These are phyloP conservation scores for Panorpa germanica DNA, from an alignment of 2,888 invertebrate species.

Conservation along the genomic window DNA sequence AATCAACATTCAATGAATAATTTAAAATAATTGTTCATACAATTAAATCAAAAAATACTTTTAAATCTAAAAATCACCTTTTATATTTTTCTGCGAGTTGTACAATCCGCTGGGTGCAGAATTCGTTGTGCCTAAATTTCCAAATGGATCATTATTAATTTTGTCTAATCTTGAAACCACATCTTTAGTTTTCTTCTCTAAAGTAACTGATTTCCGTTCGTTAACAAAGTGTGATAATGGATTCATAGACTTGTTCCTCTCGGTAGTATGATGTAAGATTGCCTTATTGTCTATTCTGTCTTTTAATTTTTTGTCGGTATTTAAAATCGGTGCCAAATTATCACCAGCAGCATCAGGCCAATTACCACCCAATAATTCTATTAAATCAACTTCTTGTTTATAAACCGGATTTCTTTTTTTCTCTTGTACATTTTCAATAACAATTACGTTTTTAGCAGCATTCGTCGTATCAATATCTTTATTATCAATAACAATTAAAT, in stretches of 20 bases:
- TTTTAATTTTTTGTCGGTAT: constrained; percentile 13
- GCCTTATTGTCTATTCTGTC: background rate
- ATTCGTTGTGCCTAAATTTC: too few relatives aligned
- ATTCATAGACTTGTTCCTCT: constrained; percentile 38
- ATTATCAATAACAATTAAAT: constrained; percentile 20
- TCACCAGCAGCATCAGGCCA: constrained; percentile 22
- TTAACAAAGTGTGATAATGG: constrained; percentile 33
- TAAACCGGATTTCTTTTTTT: background rate
- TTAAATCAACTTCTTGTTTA: constrained; percentile 19
- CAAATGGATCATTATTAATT: too few relatives aligned
- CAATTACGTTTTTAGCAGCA: constrained; percentile 18
- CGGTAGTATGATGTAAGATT: too few relatives aligned
- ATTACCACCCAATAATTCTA: constrained; percentile 19
- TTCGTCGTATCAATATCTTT: constrained; percentile 19
- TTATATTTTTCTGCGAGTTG: too few relatives aligned
- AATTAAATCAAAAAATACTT: too few relatives aligned
- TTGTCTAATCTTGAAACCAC: constrained; percentile 16
- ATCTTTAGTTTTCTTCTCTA: constrained; percentile 15
- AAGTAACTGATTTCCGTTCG: constrained; percentile 22
- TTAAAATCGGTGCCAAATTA: constrained; percentile 19
- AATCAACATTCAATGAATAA: too few relatives aligned
- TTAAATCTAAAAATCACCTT: too few relatives aligned
- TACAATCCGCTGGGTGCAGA: too few relatives aligned
- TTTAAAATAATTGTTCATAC: too few relatives aligned
- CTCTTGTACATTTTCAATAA: constrained; percentile 17